These are phyloP conservation scores for Limnephilus rhombicus DNA, from an alignment of 2,888 invertebrate species.

Conservation along the genomic window DNA sequence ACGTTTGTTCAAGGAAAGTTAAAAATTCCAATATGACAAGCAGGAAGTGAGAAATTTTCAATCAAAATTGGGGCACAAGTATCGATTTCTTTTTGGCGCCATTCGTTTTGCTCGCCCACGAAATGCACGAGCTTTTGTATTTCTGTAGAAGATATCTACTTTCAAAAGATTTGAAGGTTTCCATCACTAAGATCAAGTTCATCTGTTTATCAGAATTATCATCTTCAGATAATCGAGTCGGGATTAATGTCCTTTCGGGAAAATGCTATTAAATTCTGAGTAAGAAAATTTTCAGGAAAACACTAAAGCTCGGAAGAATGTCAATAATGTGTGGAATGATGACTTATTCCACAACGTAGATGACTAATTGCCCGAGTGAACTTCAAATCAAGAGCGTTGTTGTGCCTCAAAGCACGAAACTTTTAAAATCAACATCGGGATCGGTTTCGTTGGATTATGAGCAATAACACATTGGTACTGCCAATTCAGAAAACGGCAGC, in stretches of 20 bases:
- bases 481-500: background rate
- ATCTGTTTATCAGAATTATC: background rate
- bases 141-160: background rate
- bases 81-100: conserved; percentile 50
- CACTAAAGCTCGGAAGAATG: background rate
- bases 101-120: conserved; percentile 21
- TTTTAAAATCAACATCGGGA: background rate
- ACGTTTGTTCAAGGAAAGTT: background rate
- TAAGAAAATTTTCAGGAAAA: background rate
- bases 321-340: background rate
- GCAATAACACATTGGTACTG: background rate
- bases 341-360: background rate
- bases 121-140: background rate
- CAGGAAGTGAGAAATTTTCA: conserved; percentile 10
- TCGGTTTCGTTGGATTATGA: background rate
- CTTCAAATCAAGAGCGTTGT: background rate
- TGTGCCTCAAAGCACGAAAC: background rate
- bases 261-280: background rate
- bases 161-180: background rate
- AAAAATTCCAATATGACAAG: background rate
- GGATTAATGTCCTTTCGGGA: background rate
- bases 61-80: background rate
- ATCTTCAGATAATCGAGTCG: background rate
- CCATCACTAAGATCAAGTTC: conserved; percentile 35
- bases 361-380: background rate